A percentile compares a stretch with the other conserved stretches of the same genome.
Conservation (phyloP, 2,797 vertebrate genomes). For the Sebastiscus tertius region DNA sequence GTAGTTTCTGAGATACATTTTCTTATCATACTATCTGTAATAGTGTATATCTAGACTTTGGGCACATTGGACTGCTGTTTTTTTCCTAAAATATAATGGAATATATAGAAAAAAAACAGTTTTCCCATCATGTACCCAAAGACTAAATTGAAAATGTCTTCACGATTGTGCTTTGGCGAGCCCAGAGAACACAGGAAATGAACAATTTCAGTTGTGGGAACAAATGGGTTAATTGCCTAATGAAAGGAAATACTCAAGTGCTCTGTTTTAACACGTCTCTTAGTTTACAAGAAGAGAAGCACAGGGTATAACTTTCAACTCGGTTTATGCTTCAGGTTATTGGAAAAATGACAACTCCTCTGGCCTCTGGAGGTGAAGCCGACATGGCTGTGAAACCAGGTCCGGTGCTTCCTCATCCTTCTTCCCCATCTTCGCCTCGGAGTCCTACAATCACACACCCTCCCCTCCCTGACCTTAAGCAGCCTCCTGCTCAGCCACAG, state of each 20-base stretch:
- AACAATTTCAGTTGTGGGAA: no score
- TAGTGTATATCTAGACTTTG: no score
- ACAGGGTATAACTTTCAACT: not conserved
- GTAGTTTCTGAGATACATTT: no score
- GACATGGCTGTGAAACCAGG: constrained; percentile 32
- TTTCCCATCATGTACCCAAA: no score
- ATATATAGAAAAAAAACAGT: no score
- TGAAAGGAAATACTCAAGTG: not conserved
- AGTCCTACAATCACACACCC: constrained; percentile 37
- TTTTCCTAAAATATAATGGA: no score
- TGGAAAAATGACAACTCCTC: constrained; percentile 44
- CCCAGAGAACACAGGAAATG: not conserved
- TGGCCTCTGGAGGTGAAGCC: constrained; percentile 11
- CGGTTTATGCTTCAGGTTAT: constrained; percentile 43
- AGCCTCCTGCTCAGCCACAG: constrained; percentile 35
- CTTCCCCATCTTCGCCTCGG: constrained; percentile 45
- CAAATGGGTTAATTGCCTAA: not conserved
- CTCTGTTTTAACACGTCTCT: not conserved
- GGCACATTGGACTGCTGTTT: no score
- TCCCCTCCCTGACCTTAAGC: constrained; percentile 15
- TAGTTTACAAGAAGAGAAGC: not conserved
- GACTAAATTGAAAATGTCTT: accelerated
- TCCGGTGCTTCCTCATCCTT: constrained; percentile 24
- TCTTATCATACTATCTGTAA: no score
- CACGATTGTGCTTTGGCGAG: no score